Conservation (phyloP, 2,888 invertebrate species). For the Parnassius apollo region DNA sequence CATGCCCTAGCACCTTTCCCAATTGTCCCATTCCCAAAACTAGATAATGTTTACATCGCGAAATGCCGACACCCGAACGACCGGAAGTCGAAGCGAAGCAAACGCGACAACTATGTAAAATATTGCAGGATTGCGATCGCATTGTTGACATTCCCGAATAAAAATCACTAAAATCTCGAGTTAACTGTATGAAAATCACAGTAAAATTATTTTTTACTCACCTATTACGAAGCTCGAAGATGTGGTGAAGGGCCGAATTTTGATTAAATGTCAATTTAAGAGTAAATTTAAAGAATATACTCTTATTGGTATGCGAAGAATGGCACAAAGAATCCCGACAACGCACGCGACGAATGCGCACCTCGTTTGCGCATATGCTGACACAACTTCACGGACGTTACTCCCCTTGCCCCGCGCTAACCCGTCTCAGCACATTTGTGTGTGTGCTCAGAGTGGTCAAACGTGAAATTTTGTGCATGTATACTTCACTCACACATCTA, state of each 20-base stretch:
- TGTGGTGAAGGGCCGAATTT: constrained; percentile 84
- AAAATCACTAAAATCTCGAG: constrained; percentile 82
- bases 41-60: constrained; percentile 81
- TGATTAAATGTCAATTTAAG: constrained; percentile 83
- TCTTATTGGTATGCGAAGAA: constrained; percentile 96
- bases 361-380: constrained; percentile 89
- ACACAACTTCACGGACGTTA: constrained; percentile 83
- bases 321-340: constrained; percentile 98
- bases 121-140: constrained; percentile 88
- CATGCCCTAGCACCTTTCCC: constrained; percentile 71
- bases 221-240: constrained; percentile 85
- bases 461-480: constrained; percentile 77
- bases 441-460: constrained; percentile 77
- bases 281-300: constrained; percentile 87
- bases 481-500: constrained; percentile 63
- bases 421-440: constrained; percentile 64
- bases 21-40: constrained; percentile 70
- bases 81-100: constrained; percentile 83
- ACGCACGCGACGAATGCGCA: constrained; percentile 93
- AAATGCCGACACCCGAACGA: constrained; percentile 79
- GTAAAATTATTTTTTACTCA: constrained; percentile 83
- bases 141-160: constrained; percentile 87
- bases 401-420: constrained; percentile 76
- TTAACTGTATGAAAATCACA: constrained; percentile 83
- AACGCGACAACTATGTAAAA: constrained; percentile 90